Evolutionary conservation across 2,888 invertebrate species (phyloP), one percentile per base, ranked within the genome.

Genomic region (Ectropis crepuscularia): DNA sequence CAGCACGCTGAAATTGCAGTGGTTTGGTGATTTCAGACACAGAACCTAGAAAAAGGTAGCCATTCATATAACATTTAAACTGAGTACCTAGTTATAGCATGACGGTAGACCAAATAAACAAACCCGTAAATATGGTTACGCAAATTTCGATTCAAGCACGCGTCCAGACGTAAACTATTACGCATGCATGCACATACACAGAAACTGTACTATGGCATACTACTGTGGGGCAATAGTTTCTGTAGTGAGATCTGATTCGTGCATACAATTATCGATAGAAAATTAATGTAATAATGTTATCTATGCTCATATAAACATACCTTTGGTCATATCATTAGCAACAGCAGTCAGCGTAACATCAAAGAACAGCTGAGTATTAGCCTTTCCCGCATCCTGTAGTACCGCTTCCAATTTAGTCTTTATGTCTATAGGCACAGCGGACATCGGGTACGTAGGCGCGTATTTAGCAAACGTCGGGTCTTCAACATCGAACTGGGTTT

Each of bases 301-400:
- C n/a, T 39, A 43, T n/a, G 11, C 62, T n/a, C 36, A 10, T 48
- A 6, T 50, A 45, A 28, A 78, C 79, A 77, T 80, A 89, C 95
- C 95, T 90, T 95, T 96, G 53, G 94, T 94, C 93, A 96, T 94
- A 75, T 96, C 96, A 74, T 94, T 95, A 6, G 95, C 95, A 91
- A 97, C 93, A 11, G 95, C 93, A 6, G 95, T 95, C 12, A 97
- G 87, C 42, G 95, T 94, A 38, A 94, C 94, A 82, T 96, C 96
- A 75, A 95, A 96, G 83, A 96, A 96, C 70, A 95, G 84, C 75
- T 95, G 95, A 6, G 94, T 83, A 71, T 95, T 95, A 6, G 93
- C 89, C 68, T 94, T 93, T 0, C 95, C 96, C 7, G 95, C 94
- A 57, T 94, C 94, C 47, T 93, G 90, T 0, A 96, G 74, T 0